phyloP scores from a whole-genome alignment of 2,113 vertebrate species.

The Heliornis fulica region DNA sequence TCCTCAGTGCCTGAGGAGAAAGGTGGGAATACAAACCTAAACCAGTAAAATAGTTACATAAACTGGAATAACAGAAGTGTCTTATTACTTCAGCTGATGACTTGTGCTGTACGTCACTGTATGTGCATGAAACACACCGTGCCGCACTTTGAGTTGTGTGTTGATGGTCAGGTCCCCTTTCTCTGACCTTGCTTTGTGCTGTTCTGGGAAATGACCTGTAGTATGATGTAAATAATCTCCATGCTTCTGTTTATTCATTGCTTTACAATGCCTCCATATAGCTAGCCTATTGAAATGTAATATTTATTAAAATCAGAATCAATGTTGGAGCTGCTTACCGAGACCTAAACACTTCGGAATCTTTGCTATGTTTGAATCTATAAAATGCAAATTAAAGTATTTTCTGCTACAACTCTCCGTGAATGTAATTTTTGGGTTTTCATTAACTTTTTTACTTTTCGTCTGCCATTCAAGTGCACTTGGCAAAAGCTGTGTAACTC shows the following conservation, averaged over 20 bases:
- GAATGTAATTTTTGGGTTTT: neutral
- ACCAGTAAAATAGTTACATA: neutral
- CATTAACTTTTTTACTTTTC: neutral
- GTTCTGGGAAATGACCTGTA: conserved; percentile 36
- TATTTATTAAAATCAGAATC: conserved; percentile 54
- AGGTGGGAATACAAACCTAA: neutral
- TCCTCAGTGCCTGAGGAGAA: neutral
- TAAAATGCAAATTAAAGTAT: conserved; percentile 67
- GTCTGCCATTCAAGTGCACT: neutral
- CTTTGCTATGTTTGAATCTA: conserved; percentile 49
- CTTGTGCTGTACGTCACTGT: neutral
- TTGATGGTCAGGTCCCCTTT: conserved; percentile 14
- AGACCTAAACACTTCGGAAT: conserved; percentile 22
- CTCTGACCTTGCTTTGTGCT: conserved; percentile 17
- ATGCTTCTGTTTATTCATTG: conserved; percentile 29
- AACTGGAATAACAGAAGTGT: neutral
- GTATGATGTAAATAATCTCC: conserved; percentile 49
- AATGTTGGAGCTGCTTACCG: neutral
- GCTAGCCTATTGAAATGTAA: conserved; percentile 2
- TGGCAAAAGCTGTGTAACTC: neutral
- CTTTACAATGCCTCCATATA: neutral
- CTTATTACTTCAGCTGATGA: neutral
- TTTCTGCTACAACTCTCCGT: conserved; percentile 51
- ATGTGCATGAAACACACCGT: conserved; percentile 4
- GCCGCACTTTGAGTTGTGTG: conserved; percentile 17